Evolutionary conservation across 2,888 invertebrate genomes (phyloP), one percentile per base, ranked within the genome.

Genomic region (Pammene aurita): DNA sequence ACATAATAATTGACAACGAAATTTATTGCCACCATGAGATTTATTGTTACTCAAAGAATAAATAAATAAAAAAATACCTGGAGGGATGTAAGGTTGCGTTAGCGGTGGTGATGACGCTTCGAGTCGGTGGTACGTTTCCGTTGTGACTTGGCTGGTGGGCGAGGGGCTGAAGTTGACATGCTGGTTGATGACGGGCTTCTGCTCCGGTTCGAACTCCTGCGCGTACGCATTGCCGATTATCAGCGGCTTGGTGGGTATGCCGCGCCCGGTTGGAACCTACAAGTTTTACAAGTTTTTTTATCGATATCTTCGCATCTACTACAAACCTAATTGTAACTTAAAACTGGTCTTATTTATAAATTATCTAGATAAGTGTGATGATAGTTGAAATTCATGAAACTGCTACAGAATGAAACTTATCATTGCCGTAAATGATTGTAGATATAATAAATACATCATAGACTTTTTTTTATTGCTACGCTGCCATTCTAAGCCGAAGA

Each of bases 151-250:
- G 1, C 72, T 75, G 14, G 82, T 79, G 2, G 89, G 86, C 11
- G 87, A 80, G 14, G 89, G 87, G 56, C 81, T 84, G 72, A 76
- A 80, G 75, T 74, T 82, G 11, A 72, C 66, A 9, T 81, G 78
- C 44, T 76, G 74, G 18, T 75, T 75, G 65, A 74, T 72, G 16
- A 10, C 6, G 5, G 58, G 58, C 26, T 92, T 92, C 58, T 80
- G 80, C 35, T 88, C 88, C 70, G 93, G 89, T 69, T 93, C 93
- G 69, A 83, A 89, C 74, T 93, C 92, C 70, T 91, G 89, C 55
- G 91, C 93, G 73, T 92, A 93, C 67, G 91, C 91, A 75, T 93
- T 93, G 79, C 89, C 86, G 76, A 93, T 93, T 71, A 93, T 89
- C 44, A 93, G 85, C 0, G 91, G 88, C 65, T 88, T 91, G 58